phyloP scores from a whole-genome alignment of 2,113 vertebrate genomes.

The Eonycteris spelaea region DNA sequence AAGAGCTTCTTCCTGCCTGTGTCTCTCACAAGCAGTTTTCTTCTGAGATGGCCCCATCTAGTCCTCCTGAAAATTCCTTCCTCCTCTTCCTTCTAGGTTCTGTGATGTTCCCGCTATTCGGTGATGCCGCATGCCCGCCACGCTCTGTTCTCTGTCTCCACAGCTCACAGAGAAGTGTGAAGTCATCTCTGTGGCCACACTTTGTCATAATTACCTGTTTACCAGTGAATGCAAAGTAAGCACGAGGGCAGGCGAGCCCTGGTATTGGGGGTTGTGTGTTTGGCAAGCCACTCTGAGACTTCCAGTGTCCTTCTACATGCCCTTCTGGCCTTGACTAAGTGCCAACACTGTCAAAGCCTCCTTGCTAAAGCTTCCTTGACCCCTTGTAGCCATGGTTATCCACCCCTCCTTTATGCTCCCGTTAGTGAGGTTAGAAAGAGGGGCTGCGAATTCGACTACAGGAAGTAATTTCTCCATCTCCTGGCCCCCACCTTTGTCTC shows the following conservation, averaged over 20 bases:
- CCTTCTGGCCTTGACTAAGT: neutral
- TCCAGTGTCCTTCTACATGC: rapidly evolving
- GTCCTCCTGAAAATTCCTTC: neutral
- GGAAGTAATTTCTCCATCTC: no score
- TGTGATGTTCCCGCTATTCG: neutral
- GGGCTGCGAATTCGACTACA: neutral
- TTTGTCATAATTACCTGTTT: neutral
- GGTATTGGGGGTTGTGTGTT: rapidly evolving
- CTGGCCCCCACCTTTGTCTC: neutral
- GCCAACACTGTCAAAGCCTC: neutral
- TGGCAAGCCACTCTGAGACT: neutral
- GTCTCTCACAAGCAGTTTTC: neutral
- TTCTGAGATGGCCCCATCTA: neutral
- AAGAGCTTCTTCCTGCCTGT: neutral
- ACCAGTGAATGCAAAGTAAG: rapidly evolving
- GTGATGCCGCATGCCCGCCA: neutral
- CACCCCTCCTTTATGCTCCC: neutral
- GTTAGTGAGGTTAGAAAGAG: neutral
- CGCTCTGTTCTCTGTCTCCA: neutral
- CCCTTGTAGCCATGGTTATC: no score
- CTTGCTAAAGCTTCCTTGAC: neutral
- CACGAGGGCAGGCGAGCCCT: neutral
- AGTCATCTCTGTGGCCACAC: neutral
- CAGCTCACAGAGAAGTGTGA: neutral
- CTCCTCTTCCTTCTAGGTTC: neutral